Base-by-base conservation (phyloP, 2,888 invertebrate genomes). In the Melanotus villosus region DNA sequence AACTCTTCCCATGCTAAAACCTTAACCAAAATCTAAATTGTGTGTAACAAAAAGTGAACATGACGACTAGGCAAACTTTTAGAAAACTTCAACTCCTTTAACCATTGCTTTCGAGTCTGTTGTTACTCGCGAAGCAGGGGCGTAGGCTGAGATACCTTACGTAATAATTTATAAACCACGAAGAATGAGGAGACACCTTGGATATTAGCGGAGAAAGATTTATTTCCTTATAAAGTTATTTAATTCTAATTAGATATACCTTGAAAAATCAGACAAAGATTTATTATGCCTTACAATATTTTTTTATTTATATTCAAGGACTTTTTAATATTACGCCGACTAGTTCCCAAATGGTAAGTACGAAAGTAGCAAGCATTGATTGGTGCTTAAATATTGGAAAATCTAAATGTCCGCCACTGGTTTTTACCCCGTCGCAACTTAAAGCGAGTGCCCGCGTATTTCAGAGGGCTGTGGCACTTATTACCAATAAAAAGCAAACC, bases 401-500 rank as follows among this genome's bases (percentile, higher is more conserved):
- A 19, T 19, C 18, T 1, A 19, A 19, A 9, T 16, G 19, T 19
- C 32, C 56, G 45, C n/a, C 68, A 32, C 57, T 52, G 63, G 7
- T 41, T 23, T 45, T 32, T 6, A 47, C 54, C 41, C 45, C 21
- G 59, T 65, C 56, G 45, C 57, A 36, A 57, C 59, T 50, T 58
- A 34, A 38, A 52, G 67, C 54, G 56, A 63, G 62, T 63, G 56
- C 60, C 57, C 68, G 68, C 73, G 76, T 76, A 78, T 76, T 76
- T 78, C 71, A 76, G 75, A 75, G 76, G 74, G 73, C 75, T 68
- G 70, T 77, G 76, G 77, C 78, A 78, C 76, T 78, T 78, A 78
- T 77, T 78, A 75, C 75, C 76, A 74, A 77, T 77, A 78, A 77
- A 78, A 76, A 71, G 70, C 71, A 74, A 73, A 68, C 70, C 68